Percentiles rank a stretch among this genome's conserved stretches.
Evolutionary conservation across 2,113 vertebrate genomes (phyloP).

Genomic region (Cinclus mexicanus): DNA sequence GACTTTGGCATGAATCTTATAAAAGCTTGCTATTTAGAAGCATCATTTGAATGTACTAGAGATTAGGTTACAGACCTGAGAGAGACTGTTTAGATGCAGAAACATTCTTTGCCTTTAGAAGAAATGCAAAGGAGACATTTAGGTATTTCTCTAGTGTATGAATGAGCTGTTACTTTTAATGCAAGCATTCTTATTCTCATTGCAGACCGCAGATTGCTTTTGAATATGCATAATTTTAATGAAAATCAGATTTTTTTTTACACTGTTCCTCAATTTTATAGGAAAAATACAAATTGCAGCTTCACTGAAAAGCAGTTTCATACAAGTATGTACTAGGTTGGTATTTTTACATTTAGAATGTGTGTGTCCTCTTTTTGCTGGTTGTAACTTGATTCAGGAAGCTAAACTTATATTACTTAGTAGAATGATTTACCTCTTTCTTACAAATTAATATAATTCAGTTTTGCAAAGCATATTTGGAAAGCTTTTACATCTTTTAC

Average conservation of each 20-base stretch:
- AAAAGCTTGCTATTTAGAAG: constrained; percentile 20
- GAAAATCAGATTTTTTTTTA: background rate
- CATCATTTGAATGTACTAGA: background rate
- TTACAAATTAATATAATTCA: background rate
- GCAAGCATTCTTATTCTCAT: background rate
- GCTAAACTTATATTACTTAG: background rate
- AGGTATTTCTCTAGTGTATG: background rate
- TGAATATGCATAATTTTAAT: background rate
- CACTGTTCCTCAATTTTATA: background rate
- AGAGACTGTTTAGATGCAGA: background rate
- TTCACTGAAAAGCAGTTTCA: background rate
- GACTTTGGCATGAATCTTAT: background rate
- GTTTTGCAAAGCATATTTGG: background rate
- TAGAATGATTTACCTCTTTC: background rate
- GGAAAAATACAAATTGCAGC: background rate
- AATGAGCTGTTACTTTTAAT: background rate
- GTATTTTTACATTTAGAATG: background rate
- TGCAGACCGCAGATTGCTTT: background rate
- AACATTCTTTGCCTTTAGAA: background rate
- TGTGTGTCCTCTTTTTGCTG: background rate
- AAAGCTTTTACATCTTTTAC: background rate
- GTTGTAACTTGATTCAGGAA: background rate
- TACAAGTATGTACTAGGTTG: background rate
- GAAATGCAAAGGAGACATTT: background rate
- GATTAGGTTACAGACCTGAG: background rate